Base-by-base conservation (phyloP, 2,888 invertebrate genomes). In the Colletes collaris region DNA sequence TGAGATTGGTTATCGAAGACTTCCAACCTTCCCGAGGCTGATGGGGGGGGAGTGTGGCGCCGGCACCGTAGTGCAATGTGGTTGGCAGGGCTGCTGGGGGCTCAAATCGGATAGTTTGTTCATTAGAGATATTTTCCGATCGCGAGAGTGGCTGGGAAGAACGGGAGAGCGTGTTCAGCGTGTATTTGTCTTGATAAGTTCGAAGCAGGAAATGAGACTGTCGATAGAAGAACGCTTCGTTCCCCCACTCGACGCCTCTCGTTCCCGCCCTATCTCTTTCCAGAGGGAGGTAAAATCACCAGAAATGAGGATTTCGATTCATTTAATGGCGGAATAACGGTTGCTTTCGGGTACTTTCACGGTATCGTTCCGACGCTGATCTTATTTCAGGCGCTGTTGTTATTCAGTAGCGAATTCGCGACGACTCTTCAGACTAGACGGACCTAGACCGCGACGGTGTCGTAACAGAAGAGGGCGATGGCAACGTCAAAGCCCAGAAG, bases 131-230 rank as follows among this genome's bases (percentile, higher is more conserved):
- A 88, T 89, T 89, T 90, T 84, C 79, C 86, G 79, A 82, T 81
- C 75, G 83, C 58, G 56, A 77, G 73, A 80, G 76, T 74, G 71
- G 50, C 70, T 71, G 76, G 27, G 58, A 63, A 73, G 82, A 76
- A 81, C 65, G 70, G 76, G 62, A 53, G 67, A 77, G 82, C 72
- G 80, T 78, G 75, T 77, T 83, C 81, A 56, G 11, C 78, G 79
- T 88, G 87, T 90, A 90, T 91, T 91, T 90, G 88, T 90, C 90
- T 90, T 89, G 87, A 90, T 88, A 91, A 90, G 86, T 88, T 90
- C 83, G 79, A 76, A 73, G 80, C 86, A 86, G 89, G 86, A 90
- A 91, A 91, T 90, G 89, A 90, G 88, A 89, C 86, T 87, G 89
- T 89, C 90, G 89, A 90, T 89, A 86, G 85, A 66, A 74, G 82